phyloP scores from a whole-genome alignment of 2,797 vertebrate species.

The Heliangelus exortis region DNA sequence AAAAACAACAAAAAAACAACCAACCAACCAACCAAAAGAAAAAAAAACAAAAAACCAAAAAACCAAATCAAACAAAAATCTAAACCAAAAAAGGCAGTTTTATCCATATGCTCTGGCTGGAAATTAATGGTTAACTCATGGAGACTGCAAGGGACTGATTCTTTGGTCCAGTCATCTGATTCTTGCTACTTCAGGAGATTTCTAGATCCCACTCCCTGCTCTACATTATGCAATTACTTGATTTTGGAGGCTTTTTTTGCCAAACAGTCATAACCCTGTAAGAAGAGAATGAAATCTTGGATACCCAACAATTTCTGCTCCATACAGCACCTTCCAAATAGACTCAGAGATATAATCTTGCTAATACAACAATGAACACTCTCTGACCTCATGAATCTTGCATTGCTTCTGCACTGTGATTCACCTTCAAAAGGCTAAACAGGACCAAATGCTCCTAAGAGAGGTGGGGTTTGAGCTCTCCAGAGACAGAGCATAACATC shows the following conservation, averaged over 20 bases:
- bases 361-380: accelerated
- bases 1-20: background rate
- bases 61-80: background rate
- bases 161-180: background rate
- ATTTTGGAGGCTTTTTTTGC: background rate
- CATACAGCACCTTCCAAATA: background rate
- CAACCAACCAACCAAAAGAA: too few relatives aligned
- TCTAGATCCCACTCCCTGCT: background rate
- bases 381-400: background rate
- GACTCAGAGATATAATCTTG: background rate
- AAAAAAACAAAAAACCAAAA: too few relatives aligned
- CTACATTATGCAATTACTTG: background rate
- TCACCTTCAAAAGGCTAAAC: background rate
- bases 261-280: background rate
- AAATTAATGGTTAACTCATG: background rate
- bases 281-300: background rate
- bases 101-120: background rate
- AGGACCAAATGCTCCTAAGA: background rate
- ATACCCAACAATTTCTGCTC: background rate
- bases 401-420: background rate
- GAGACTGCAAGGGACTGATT: background rate
- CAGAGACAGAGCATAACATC: background rate
- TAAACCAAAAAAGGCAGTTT: background rate
- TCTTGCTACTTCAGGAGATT: background rate
- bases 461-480: background rate